Evolutionary conservation across 2,113 vertebrate species (phyloP), one percentile per base, ranked within the genome.

Genomic region (Sigmodon hispidus): DNA sequence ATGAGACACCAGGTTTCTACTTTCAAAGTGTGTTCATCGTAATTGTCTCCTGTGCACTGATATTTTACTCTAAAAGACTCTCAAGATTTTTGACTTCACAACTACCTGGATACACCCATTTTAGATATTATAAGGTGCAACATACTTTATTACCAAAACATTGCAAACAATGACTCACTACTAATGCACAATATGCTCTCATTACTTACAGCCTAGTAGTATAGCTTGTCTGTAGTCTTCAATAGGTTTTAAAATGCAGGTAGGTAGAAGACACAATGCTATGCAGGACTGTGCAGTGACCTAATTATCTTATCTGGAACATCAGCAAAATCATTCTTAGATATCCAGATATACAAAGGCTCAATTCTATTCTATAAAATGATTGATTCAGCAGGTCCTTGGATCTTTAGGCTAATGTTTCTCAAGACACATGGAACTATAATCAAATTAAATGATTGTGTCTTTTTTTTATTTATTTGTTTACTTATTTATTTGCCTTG

Each of bases 21-120:
- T 70, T 67, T 80, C 73, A 59, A 77, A n/a, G 57, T 59, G 19
- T 73, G 40, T 55, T n/a, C 26, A 0, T 89, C 45, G 55, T 65
- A 22, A 55, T 19, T 22, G 2, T 55, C 13, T 52, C 90, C 81
- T 9, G 67, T 36, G 29, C 65, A 90, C 0, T 45, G 67, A 67
- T 29, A n/a, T 29, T 83, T 70, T n/a, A 80, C 63, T 87, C 77
- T 87, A 84, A 21, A 86, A 55, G 69, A 50, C 73, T 85, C 57
- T 81, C 52, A 50, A 21, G 52, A 21, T 84, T 43, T 57, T 3
- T 6, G 40, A 67, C 19, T 21, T 55, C 10, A 2, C 40, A 70
- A 63, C 17, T 80, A 76, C 91, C 3, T 83, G 26, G 70, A 52
- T n/a, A 36, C 45, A 17, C 10, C 7, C 65, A 22, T 57, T 26